A percentile compares a stretch with the other conserved stretches of the same genome.
Conservation (phyloP, 2,797 vertebrate genomes). For the Aeoliscus strigatus region DNA sequence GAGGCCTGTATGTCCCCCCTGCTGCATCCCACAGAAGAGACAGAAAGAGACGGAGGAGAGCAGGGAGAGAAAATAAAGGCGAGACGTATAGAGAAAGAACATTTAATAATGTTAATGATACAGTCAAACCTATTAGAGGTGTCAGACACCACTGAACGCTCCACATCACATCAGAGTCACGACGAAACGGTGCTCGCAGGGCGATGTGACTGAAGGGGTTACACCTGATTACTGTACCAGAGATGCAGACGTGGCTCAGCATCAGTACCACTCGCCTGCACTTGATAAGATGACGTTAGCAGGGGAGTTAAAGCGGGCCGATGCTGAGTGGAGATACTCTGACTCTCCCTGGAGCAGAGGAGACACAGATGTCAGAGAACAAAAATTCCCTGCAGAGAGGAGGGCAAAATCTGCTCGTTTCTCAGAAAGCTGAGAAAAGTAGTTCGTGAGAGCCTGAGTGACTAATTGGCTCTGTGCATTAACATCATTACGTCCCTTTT, state of each 20-base stretch:
- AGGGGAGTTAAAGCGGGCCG: slow-evolving; percentile 8
- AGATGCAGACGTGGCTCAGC: no score
- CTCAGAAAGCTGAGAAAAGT: slow-evolving; percentile 31
- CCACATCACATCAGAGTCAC: no score
- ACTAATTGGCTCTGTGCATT: slow-evolving; percentile 49
- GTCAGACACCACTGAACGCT: no score
- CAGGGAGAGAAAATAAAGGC: background rate
- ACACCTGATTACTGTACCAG: no score
- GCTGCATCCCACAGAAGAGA: slow-evolving; percentile 37
- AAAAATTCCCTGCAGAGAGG: slow-evolving; percentile 55
- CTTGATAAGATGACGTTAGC: slow-evolving; percentile 18
- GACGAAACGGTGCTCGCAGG: no score
- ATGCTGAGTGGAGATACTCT: slow-evolving; percentile 38
- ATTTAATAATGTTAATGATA: no score
- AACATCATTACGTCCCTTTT: slow-evolving; percentile 34
- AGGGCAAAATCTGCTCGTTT: slow-evolving; percentile 51
- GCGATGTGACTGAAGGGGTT: no score
- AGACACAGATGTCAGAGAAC: slow-evolving; percentile 65
- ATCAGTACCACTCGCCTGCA: background rate
- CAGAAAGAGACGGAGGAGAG: slow-evolving; percentile 10
- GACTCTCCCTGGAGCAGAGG: slow-evolving; percentile 49
- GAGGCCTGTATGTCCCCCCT: slow-evolving; percentile 51
- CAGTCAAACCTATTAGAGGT: no score
- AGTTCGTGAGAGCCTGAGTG: slow-evolving; percentile 15
- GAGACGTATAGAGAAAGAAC: slow-evolving; percentile 1